Conservation (phyloP, 1,140 invertebrate species). For the Drosophila baimaii region DNA sequence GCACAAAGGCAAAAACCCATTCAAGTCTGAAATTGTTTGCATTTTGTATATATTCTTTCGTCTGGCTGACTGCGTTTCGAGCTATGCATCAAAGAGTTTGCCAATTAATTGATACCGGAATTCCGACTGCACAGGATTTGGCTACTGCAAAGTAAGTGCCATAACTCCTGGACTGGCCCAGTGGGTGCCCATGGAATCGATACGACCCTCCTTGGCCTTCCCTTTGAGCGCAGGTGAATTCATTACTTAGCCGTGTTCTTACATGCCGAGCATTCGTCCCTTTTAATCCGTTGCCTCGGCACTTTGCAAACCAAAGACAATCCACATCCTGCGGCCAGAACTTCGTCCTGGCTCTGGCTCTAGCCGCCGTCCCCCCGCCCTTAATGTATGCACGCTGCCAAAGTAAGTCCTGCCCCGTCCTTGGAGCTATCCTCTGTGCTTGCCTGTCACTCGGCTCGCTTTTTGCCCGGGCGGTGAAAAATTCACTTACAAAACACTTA, state of each 20-base stretch:
- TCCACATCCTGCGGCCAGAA: conserved; percentile 55
- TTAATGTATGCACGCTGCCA: conserved; percentile 65
- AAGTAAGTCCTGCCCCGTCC: conserved; percentile 46
- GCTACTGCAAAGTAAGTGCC: conserved; percentile 4
- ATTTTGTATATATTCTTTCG: conserved; percentile 15
- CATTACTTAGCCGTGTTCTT: conserved; percentile 44
- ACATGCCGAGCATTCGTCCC: conserved; percentile 16
- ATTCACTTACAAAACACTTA: conserved; percentile 80
- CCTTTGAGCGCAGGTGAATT: conserved; percentile 31
- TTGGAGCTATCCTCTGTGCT: conserved; percentile 1
- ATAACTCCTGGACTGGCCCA: not conserved
- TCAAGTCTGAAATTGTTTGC: conserved; percentile 62
- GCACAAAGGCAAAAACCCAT: conserved; percentile 46
- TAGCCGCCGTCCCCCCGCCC: not conserved
- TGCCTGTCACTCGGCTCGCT: conserved; percentile 40
- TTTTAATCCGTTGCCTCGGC: conserved; percentile 15
- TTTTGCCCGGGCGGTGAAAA: conserved; percentile 48
- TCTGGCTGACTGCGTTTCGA: conserved; percentile 34
- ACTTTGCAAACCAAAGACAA: conserved; percentile 46
- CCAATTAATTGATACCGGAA: conserved; percentile 28
- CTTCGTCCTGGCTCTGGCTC: conserved; percentile 23
- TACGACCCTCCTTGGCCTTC: not conserved
- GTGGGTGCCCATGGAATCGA: not conserved
- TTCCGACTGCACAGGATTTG: not conserved
- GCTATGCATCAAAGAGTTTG: conserved; percentile 15